phyloP scores from a whole-genome alignment of 2,113 vertebrate species.

The Cinclus mexicanus region DNA sequence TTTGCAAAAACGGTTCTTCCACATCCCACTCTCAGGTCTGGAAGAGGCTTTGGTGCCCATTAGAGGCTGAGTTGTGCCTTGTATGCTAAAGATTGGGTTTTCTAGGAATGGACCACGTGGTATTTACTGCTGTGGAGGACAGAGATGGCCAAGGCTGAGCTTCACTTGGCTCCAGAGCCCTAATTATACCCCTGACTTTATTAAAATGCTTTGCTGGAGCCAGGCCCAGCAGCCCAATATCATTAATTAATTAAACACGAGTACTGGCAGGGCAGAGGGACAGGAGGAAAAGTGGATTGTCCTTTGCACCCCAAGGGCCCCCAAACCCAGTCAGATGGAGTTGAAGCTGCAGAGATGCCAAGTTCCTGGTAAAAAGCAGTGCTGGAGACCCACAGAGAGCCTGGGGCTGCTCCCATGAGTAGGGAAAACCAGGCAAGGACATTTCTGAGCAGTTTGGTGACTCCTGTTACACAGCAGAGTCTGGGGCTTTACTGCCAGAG shows the following conservation, averaged over 20 bases:
- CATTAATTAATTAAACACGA: background rate
- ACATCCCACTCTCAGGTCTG: background rate
- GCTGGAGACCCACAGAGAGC: background rate
- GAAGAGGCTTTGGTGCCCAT: background rate
- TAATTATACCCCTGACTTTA: background rate
- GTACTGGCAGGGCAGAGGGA: rapidly evolving
- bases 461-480: background rate
- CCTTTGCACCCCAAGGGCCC: background rate
- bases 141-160: background rate
- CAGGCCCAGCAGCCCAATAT: background rate
- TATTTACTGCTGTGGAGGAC: background rate
- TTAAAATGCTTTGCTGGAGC: background rate
- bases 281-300: background rate
- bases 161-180: background rate
- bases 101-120: background rate
- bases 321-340: background rate
- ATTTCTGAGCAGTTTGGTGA: background rate
- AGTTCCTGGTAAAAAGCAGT: background rate
- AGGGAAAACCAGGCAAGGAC: background rate
- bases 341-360: background rate
- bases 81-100: background rate
- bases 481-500: background rate
- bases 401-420: background rate
- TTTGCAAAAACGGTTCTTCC: background rate
- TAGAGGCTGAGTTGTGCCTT: background rate